phyloP scores from a whole-genome alignment of 64 coral and sea anemone genomes.

The Orbicella faveolata region DNA sequence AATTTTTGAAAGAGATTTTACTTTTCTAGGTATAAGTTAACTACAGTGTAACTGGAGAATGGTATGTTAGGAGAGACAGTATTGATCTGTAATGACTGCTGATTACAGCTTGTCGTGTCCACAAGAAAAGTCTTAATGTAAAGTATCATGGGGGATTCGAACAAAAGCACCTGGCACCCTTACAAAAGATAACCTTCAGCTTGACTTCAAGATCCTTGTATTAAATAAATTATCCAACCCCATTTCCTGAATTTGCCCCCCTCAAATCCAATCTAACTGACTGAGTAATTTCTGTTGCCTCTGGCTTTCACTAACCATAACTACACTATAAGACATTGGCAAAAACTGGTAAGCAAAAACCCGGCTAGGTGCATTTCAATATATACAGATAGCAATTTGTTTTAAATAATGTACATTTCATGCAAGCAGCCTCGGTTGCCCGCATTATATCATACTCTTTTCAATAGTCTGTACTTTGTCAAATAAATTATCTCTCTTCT shows the following conservation, averaged over 20 bases:
- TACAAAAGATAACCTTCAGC: neutral
- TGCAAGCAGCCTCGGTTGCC: slow-evolving; percentile 42
- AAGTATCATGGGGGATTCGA: neutral
- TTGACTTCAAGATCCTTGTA: neutral
- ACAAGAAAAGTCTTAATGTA: neutral
- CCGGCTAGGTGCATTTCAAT: slow-evolving; percentile 40
- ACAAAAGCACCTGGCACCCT: neutral
- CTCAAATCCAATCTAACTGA: slow-evolving; percentile 6
- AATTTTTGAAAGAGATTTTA: too few relatives aligned
- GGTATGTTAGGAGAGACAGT: too few relatives aligned
- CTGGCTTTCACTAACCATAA: neutral
- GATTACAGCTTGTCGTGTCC: neutral
- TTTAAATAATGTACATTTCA: slow-evolving; percentile 89
- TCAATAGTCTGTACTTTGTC: slow-evolving; percentile 66
- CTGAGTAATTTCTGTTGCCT: neutral
- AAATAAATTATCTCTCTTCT: slow-evolving; percentile 49
- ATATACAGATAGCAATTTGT: slow-evolving; percentile 56
- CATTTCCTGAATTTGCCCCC: neutral
- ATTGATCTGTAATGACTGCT: neutral
- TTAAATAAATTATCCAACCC: slow-evolving; percentile 41
- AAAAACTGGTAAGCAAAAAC: neutral
- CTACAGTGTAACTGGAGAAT: too few relatives aligned
- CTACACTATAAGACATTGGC: neutral
- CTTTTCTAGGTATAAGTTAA: too few relatives aligned
- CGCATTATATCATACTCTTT: slow-evolving; percentile 54